Evolutionary conservation across 1,140 invertebrate species (phyloP), one percentile per base, ranked within the genome.

Genomic region (Aethina tumida): DNA sequence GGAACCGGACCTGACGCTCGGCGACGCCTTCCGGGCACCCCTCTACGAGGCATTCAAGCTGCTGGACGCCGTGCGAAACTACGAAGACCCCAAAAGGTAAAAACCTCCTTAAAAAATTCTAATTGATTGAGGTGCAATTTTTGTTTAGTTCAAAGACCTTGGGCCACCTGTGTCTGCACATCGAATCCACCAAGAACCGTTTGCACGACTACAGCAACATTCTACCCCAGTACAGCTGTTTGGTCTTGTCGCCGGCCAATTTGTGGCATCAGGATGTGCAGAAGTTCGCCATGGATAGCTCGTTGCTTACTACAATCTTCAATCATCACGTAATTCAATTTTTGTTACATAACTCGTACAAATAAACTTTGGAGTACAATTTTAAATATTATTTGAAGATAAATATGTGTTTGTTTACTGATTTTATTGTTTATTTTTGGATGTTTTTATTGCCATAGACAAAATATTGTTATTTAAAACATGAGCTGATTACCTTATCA

Each of bases 181-280:
- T 96, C 24, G 90, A 91, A 53, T 74, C 75, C 39, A 81, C 82
- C 49, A 71, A 73, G 38, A 64, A 49, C 64, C 72, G 44, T 53
- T 66, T 44, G 58, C 64, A 58, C 56, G 60, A 53, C 53, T 74
- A 66, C 52, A 59, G 62, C 20, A 61, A 70, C 6, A 66, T 85
- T 39, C 66, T 94, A 16, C 92, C 93, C 0, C 82, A 95, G 58
- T 95, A 91, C 58, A 84, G 79, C 59, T 97, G 94, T 60, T 68
- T 97, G 0, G 64, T 92, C n/a, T 60, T 97, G 0, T 96, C 92
- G 2, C 93, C 94, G 1, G 89, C 89, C 1, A 94, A 93, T 65
- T 69, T 97, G 16, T 97, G 93, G 93, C 76, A 83, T 41, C 79
- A 84, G 56, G 86, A 89, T 61, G 64, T 77, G 4, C 74, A 81